Evolutionary conservation across 2,113 vertebrate species (phyloP).

Genomic region (Laterallus jamaicensis): DNA sequence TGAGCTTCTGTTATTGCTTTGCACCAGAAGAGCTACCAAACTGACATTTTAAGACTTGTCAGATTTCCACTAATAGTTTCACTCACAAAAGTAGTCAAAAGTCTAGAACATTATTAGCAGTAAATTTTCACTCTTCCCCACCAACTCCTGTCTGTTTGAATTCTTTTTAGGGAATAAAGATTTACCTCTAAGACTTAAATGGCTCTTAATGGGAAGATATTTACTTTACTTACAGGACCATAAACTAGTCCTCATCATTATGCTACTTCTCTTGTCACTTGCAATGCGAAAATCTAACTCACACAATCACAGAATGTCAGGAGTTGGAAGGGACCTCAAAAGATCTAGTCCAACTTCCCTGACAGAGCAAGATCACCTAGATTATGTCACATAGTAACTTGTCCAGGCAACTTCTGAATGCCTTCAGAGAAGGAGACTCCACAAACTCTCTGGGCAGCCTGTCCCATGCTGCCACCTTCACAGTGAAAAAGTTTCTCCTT

Average conservation of each 20-base stretch:
- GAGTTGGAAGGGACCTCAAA: no score
- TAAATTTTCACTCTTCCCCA: slow-evolving; percentile 2
- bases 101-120: slow-evolving; percentile 18
- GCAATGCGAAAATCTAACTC: slow-evolving; percentile 25
- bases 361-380: no score
- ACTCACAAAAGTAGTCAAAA: slow-evolving; percentile 9
- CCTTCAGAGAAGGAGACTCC: no score
- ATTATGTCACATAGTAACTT: no score
- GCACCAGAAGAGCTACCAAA: not conserved
- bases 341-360: no score
- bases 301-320: not conserved
- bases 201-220: not conserved
- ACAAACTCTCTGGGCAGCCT: no score
- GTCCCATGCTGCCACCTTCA: no score
- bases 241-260: slow-evolving; percentile 43
- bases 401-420: no score
- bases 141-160: slow-evolving; percentile 26
- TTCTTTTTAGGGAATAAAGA: slow-evolving; percentile 38
- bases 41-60: slow-evolving; percentile 58
- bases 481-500: no score
- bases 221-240: slow-evolving; percentile 45
- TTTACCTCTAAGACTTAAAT: slow-evolving; percentile 26
- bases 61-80: slow-evolving; percentile 45
- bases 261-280: slow-evolving; percentile 11
- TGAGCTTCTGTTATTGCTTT: slow-evolving; percentile 10